phyloP scores from a whole-genome alignment of 2,797 vertebrate genomes.

The Microcaecilia unicolor region DNA sequence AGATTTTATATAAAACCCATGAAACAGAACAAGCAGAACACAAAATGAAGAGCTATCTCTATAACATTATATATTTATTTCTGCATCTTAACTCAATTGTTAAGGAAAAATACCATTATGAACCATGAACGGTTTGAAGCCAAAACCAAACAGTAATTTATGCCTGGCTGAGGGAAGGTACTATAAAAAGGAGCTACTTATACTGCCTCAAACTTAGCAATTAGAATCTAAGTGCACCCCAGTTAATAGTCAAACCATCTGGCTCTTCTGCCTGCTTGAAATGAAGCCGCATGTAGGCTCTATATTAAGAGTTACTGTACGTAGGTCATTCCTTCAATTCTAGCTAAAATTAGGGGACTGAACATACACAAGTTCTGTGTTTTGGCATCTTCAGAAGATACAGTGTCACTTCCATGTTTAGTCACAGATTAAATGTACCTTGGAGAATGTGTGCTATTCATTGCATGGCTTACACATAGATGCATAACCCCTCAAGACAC shows the following conservation, averaged over 20 bases:
- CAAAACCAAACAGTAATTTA: too few relatives aligned
- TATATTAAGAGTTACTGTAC: not conserved
- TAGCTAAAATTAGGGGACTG: slow-evolving; percentile 1
- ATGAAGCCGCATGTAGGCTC: not conserved
- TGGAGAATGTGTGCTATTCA: not conserved
- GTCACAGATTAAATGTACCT: not conserved
- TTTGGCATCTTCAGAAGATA: slow-evolving; percentile 1
- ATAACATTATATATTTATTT: too few relatives aligned
- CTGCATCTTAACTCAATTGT: too few relatives aligned
- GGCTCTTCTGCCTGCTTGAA: not conserved
- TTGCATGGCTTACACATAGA: slow-evolving; percentile 1
- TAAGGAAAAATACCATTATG: too few relatives aligned
- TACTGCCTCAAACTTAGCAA: not conserved
- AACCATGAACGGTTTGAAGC: too few relatives aligned
- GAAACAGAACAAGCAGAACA: too few relatives aligned
- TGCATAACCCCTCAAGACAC: rapidly evolving
- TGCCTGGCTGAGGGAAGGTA: slow-evolving; percentile 14
- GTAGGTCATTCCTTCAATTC: not conserved
- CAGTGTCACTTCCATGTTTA: not conserved
- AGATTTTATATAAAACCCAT: too few relatives aligned
- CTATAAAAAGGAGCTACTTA: slow-evolving; percentile 9
- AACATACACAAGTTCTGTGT: not conserved
- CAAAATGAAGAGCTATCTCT: too few relatives aligned
- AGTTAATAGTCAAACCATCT: not conserved
- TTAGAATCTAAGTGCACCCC: not conserved